Evolutionary conservation across 1,140 invertebrate genomes (phyloP), one percentile per base, ranked within the genome.

Genomic region (Lordiphosa collinella): DNA sequence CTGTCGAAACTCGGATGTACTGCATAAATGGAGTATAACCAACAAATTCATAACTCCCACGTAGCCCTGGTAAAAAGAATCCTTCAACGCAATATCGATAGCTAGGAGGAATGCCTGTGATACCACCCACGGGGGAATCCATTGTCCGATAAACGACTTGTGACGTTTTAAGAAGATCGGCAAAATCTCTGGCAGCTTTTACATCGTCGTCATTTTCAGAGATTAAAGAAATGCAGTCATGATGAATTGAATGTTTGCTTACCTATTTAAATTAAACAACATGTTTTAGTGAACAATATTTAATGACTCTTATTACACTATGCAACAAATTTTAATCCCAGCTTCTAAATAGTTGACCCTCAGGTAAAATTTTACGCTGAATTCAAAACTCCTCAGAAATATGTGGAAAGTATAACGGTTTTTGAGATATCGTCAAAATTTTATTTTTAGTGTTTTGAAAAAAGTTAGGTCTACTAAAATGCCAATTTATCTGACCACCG

Each of bases 61-160:
- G 46, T 5, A 10, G 12, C 29, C 35, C 22, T 8, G 46, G 29
- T n/a, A 59, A 16, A 35, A 59, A 59, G 12, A 40, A 59, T 18
- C 56, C 56, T 41, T 59, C 48, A 12, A 59, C 10, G 14, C 56
- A 59, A 22, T 59, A 59, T 3, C 8, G 34, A 36, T 44, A 41
- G 9, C 25, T 25, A 2, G 9, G 25, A 5, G 56, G 56, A 22
- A 59, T 44, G n/a, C 41, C 35, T 34, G 9, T 8, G 2, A 59
- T 31, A 25, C 37, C 51, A 35, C 56, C 56, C 9, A 36, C 7
- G 8, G 56, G 40, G 2, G 25, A 14, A 6, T 59, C 18, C 12
- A 59, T 29, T 14, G 12, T 44, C 40, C 56, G 34, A 29, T 59
- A 59, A 36, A 59, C 49, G 12, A 52, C 43, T 52, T 51, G 48